Base-by-base conservation (phyloP, 2,888 invertebrate genomes). In the Helicoverpa assulta region DNA sequence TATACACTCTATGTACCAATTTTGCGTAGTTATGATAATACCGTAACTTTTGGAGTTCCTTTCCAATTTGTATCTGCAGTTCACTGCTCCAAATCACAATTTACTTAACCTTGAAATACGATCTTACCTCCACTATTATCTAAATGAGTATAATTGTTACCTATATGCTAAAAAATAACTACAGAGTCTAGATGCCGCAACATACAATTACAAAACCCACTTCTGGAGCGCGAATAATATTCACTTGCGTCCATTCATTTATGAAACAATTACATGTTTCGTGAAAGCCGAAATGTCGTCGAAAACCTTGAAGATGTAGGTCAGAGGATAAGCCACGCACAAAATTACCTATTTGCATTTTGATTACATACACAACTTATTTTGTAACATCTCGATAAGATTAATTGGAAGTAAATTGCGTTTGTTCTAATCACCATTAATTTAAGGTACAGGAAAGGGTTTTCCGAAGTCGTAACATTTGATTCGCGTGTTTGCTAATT, bases 261-360 rank as follows among this genome's bases (percentile, higher is more conserved):
- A 71, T 26, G 64, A 82, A 82, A 81, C 80, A 80, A 84, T 80
- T 80, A 76, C 21, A 51, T 61, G 76, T 80, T 79, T 84, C 73
- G 80, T 80, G 83, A 82, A 81, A 72, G 72, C 80, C 75, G 75
- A 84, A 87, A 83, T 88, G 88, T 89, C 88, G 87, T 86, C 8
- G 77, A 21, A 90, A 94, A 90, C 95, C 95, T 95, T 94, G 86
- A 68, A 94, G 94, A 95, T 95, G 93, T 95, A 90, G 95, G 95
- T 90, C 95, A 90, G 76, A 86, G 95, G 95, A 95, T 95, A 95
- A 78, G 61, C 87, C 90, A 91, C 91, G 90, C 90, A 90, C 83
- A 85, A 78, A 85, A 79, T 78, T 47, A 47, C 67, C 80, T 88
- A 95, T 95, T 95, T 94, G 92, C 95, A 95, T 95, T 93, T 94